These are phyloP conservation scores for Betta splendens DNA, from an alignment of 2,797 vertebrate genomes.

Conservation along the genomic window DNA sequence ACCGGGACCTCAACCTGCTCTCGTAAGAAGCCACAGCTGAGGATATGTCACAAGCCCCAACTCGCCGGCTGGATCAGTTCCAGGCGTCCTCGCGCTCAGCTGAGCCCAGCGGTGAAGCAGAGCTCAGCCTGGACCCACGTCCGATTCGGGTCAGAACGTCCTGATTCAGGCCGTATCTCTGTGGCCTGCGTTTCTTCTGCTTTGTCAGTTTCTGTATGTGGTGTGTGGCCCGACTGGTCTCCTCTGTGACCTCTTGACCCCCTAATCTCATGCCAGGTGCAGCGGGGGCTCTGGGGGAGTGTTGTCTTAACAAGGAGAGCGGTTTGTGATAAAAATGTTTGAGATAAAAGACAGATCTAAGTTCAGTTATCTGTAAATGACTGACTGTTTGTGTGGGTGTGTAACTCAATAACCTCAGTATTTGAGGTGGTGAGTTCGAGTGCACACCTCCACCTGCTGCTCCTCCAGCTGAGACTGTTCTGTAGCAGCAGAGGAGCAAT, in stretches of 20 bases:
- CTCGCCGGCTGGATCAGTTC: slow-evolving; percentile 25
- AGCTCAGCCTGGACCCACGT: not conserved
- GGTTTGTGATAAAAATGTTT: too few relatives aligned
- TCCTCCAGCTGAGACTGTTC: not conserved
- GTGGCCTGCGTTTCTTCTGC: slow-evolving; percentile 46
- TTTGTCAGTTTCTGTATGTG: slow-evolving; percentile 39
- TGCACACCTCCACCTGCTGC: not conserved
- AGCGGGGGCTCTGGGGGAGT: slow-evolving; percentile 46
- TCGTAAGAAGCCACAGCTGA: slow-evolving; percentile 21
- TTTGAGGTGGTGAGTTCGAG: not conserved
- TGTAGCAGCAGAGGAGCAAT: not conserved
- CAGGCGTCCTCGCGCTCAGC: not conserved
- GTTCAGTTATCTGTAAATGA: not conserved
- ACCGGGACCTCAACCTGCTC: slow-evolving; percentile 1
- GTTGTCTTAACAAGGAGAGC: too few relatives aligned
- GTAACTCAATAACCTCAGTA: slow-evolving; percentile 1
- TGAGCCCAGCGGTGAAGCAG: not conserved
- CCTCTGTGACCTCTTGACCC: slow-evolving; percentile 64
- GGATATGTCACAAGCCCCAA: slow-evolving; percentile 19
- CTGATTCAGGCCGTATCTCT: slow-evolving; percentile 17
- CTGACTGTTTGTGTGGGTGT: not conserved
- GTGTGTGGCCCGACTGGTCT: slow-evolving; percentile 41
- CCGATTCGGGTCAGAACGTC: not conserved
- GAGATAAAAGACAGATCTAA: not conserved
- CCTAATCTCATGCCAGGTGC: slow-evolving; percentile 64